These are phyloP conservation scores for Melinaea menophilus DNA, from an alignment of 2,888 invertebrate genomes.

Conservation along the genomic window DNA sequence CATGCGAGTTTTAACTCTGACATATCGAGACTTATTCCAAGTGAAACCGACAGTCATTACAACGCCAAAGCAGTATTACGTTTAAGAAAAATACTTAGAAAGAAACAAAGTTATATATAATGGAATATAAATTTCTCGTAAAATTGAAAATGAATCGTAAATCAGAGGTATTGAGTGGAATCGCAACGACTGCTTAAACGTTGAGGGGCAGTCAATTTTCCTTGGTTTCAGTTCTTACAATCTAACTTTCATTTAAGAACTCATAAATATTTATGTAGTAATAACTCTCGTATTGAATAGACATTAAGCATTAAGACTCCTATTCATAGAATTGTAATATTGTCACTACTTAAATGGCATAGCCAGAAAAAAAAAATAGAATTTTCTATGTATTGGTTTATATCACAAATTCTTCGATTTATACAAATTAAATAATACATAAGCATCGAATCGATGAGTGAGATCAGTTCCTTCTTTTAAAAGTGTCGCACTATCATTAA, in stretches of 20 bases:
- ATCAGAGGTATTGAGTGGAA: slow-evolving; percentile 60
- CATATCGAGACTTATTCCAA: slow-evolving; percentile 22
- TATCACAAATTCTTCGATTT: no score
- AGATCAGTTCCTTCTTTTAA: no score
- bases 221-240: slow-evolving; percentile 49
- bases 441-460: no score
- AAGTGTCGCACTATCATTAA: no score
- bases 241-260: slow-evolving; percentile 31
- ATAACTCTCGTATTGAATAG: no score
- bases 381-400: no score
- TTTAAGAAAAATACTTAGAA: slow-evolving; percentile 17
- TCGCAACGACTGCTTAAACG: slow-evolving; percentile 63
- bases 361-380: no score
- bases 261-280: slow-evolving; percentile 20
- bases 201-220: slow-evolving; percentile 53
- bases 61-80: not conserved
- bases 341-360: no score
- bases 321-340: no score
- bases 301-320: no score
- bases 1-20: slow-evolving; percentile 44
- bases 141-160: slow-evolving; percentile 69
- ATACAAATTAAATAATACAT: no score
- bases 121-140: slow-evolving; percentile 60
- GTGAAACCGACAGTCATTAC: not conserved
- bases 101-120: slow-evolving; percentile 50